Evolutionary conservation across 2,888 invertebrate species (phyloP), one percentile per base, ranked within the genome.

Genomic region (Idaea straminata): DNA sequence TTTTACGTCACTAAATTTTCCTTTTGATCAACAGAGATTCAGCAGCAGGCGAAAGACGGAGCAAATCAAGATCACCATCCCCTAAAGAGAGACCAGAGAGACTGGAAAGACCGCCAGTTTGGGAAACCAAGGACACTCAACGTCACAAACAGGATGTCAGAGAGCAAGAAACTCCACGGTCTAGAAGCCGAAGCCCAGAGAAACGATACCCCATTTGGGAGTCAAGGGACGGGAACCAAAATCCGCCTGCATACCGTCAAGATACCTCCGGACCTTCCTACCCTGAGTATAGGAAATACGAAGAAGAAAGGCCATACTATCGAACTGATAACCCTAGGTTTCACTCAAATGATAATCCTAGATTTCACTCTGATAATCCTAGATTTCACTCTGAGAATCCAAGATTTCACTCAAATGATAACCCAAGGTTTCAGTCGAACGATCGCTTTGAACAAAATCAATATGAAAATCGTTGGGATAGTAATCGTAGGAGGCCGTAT

Each of bases 1-100:
- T 5, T 36, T 5, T 36, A 5, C 36, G 6, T 5, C 5, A 5
- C 4, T 38, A 38, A 5, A 38, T 38, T 61, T 61, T 63, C 34
- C 7, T 62, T 62, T 5, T 59, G 69, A 62, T 74, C 4, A 71
- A 63, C 81, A 91, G 91, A 72, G 84, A 83, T 47, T 89, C 91
- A 0, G 80, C 80, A 34, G 67, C 78, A 5, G 75, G 76, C 4
- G 89, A 86, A 5, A 85, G 80, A 66, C 74, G 64, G 4, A 86
- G 84, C 62, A 77, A 78, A 35, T 87, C 91, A 0, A 83, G 83
- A 62, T 89, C 88, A 61, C 77, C 74, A 0, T 84, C 90, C 3
- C 89, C 86, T 0, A 70, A 65, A 36, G 80, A 79, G 6, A 79
- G 47, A 47, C 47, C 47, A 10, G 47, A 47, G 5, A 47, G 47